Base-by-base conservation (phyloP, 64 coral and sea anemone species). In the Porites lutea region DNA sequence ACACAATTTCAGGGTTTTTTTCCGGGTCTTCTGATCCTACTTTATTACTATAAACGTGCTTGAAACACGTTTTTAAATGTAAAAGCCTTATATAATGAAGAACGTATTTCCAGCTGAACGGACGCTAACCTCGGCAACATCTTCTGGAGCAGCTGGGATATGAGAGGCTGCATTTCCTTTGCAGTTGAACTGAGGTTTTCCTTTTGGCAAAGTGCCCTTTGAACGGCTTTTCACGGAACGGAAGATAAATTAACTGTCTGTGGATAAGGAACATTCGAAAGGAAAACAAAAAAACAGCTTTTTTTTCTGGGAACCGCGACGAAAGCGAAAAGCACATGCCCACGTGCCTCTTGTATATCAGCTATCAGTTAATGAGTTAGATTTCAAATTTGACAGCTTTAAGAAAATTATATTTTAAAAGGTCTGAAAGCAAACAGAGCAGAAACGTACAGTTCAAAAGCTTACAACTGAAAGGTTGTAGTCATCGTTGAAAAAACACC, bases 311-410 rank as follows among this genome's bases (percentile, higher is more conserved):
- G 13, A 76, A 75, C 51, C 73, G 48, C 43, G 18, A 52, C 63
- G 81, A 84, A 84, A 84, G 81, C 51, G 81, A 84, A 84, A 84
- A 65, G 79, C 79, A 80, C 78, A 80, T 80, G 78, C 37, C 16
- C 12, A 9, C 27, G 8, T 3, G 9, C 48, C 48, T 11, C 48
- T 4, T 12, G 14, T 13, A 11, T 47, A 12, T 49, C 7, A 37
- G 2, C 7, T 57, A 57, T 57, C 54, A 7, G 12, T 12, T 65
- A 16, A 14, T 18, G 62, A 65, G 62, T 13, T 65, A 65, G 13
- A 65, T 74, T 46, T 12, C 11, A 74, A 74, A 47, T 65, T 65
- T 65, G 62, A 18, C 68, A 23, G 11, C 10, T 71, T 20, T 10
- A 4, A 10, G 11, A 27, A 27, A 71, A 71, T 23, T 71, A 8